A percentile compares a stretch with the other conserved stretches of the same genome.
Evolutionary conservation across 2,888 invertebrate genomes (phyloP).

Genomic region (Sarcophaga caerulescens): DNA sequence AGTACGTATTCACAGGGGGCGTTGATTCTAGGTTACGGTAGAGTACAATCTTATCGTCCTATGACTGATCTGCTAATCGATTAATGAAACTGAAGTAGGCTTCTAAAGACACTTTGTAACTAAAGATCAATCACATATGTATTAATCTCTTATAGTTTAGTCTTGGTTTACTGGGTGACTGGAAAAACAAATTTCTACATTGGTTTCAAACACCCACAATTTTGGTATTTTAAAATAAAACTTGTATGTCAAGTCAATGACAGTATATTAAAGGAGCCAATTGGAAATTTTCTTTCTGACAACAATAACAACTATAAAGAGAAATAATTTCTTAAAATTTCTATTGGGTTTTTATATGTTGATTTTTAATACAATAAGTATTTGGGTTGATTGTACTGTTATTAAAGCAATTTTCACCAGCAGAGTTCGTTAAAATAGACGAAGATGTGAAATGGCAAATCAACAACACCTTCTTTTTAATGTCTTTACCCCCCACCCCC

Average conservation of each 20-base stretch:
- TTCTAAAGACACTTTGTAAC: no score
- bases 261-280: not conserved
- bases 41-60: no score
- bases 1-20: no score
- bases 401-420: not conserved
- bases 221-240: conserved; percentile 9
- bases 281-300: not conserved
- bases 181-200: no score
- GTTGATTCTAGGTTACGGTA: no score
- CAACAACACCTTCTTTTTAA: conserved; percentile 6
- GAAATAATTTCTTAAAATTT: not conserved
- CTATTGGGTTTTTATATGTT: not conserved
- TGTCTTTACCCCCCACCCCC: not conserved
- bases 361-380: not conserved
- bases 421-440: not conserved
- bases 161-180: no score
- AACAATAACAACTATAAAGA: no score
- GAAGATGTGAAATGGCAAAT: not conserved
- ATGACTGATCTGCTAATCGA: no score
- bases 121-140: no score
- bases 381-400: not conserved
- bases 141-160: no score
- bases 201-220: conserved; percentile 5
- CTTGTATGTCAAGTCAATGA: conserved; percentile 1
- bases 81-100: no score